Conservation (phyloP, 2,888 invertebrate genomes). For the Drosophila prolongata region DNA sequence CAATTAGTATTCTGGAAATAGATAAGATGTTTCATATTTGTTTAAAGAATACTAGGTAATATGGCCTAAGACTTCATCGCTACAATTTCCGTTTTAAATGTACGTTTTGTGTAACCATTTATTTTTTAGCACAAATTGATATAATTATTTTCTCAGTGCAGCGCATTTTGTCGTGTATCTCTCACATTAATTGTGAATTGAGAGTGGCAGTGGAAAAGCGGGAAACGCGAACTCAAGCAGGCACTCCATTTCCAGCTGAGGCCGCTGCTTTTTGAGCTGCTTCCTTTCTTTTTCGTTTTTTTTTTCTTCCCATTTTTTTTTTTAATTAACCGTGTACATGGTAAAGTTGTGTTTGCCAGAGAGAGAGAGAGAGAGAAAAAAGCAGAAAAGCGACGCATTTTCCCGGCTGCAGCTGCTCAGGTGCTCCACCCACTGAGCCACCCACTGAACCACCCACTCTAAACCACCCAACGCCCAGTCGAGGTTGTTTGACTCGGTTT, state of each 20-base stretch:
- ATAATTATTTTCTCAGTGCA: conserved; percentile 1
- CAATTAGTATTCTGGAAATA: too few relatives aligned
- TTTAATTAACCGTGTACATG: conserved; percentile 79
- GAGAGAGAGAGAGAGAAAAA: conserved; percentile 5
- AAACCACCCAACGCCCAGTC: background rate
- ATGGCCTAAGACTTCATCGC: too few relatives aligned
- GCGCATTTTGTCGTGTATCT: conserved; percentile 63
- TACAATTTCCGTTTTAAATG: too few relatives aligned
- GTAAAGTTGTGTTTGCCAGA: conserved; percentile 66
- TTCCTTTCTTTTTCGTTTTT: conserved; percentile 35
- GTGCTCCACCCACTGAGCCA: conserved; percentile 9
- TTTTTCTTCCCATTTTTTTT: conserved; percentile 36
- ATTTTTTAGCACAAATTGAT: too few relatives aligned
- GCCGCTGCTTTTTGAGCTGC: conserved; percentile 33
- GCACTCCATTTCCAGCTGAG: conserved; percentile 42
- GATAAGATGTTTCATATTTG: too few relatives aligned
- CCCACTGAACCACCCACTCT: conserved; percentile 2
- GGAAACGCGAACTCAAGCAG: conserved; percentile 24
- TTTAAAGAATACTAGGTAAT: too few relatives aligned
- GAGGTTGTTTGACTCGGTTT: conserved; percentile 55
- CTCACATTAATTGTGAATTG: conserved; percentile 70
- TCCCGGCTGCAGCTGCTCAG: conserved; percentile 43
- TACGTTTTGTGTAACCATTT: too few relatives aligned
- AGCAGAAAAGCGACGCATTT: conserved; percentile 22
- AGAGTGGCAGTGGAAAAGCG: conserved; percentile 14